These are phyloP conservation scores for Ctenodactylus gundi DNA, from an alignment of 2,113 vertebrate species.

Conservation along the genomic window DNA sequence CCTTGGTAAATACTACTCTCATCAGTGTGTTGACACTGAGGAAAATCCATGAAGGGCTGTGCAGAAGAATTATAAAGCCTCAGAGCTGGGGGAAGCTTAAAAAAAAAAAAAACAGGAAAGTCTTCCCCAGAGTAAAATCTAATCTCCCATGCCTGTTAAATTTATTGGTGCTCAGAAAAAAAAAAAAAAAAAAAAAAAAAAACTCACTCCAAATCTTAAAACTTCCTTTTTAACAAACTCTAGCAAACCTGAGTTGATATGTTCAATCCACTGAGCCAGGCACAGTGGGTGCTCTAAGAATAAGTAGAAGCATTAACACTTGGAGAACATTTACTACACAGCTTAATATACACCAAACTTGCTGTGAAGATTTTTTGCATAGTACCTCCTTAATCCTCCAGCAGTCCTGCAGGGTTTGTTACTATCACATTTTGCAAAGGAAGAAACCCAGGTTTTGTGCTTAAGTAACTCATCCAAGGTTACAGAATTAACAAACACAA, in stretches of 20 bases:
- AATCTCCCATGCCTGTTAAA: neutral
- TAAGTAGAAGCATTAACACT: neutral
- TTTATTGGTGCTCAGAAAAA: constrained; percentile 36
- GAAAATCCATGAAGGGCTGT: constrained; percentile 33
- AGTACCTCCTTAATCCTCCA: neutral
- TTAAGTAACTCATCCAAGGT: neutral
- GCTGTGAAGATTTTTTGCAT: neutral
- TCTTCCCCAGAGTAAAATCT: constrained; percentile 23
- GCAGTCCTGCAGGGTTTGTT: neutral
- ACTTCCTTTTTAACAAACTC: constrained; percentile 48
- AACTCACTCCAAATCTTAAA: neutral
- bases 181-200: too few relatives aligned
- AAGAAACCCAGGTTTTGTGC: neutral
- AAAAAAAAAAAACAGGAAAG: constrained; percentile 25
- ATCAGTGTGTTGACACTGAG: constrained; percentile 29
- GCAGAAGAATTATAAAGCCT: constrained; percentile 30
- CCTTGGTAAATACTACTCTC: constrained; percentile 18
- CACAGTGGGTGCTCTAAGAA: neutral
- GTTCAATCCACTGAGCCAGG: neutral
- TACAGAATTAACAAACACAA: neutral
- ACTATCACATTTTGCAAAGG: neutral
- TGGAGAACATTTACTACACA: neutral
- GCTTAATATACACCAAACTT: neutral
- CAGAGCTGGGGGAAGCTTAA: neutral
- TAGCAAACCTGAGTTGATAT: neutral